phyloP scores from a whole-genome alignment of 2,888 invertebrate genomes.

The Polymixis lichenea region DNA sequence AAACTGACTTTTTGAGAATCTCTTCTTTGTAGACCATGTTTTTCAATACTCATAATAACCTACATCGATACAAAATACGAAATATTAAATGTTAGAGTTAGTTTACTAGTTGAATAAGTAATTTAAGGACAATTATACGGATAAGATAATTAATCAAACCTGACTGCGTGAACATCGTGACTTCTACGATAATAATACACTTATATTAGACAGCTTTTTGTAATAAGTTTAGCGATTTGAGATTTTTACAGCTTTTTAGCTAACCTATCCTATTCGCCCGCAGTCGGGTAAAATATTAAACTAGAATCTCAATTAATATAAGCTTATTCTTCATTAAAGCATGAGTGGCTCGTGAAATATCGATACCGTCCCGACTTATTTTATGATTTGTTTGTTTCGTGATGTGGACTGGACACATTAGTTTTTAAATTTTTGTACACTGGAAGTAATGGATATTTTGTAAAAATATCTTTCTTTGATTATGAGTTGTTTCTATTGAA shows the following conservation, averaged over 20 bases:
- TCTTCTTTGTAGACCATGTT: constrained; percentile 20
- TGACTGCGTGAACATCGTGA: constrained; percentile 17
- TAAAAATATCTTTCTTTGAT: constrained; percentile 8
- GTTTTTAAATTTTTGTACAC: constrained; percentile 19
- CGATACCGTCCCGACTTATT: constrained; percentile 56
- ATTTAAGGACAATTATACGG: constrained; percentile 19
- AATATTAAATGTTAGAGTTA: constrained; percentile 11
- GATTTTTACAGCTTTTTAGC: constrained; percentile 28
- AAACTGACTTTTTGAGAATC: constrained; percentile 16
- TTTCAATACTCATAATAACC: neutral
- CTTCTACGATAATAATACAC: neutral
- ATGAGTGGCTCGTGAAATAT: constrained; percentile 49
- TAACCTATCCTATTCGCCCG: constrained; percentile 5
- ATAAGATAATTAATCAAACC: constrained; percentile 2
- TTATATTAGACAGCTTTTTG: constrained; percentile 8
- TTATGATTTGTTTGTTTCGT: constrained; percentile 49
- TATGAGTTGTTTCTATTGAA: neutral
- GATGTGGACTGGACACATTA: constrained; percentile 15
- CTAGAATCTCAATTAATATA: constrained; percentile 26
- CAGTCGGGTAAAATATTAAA: constrained; percentile 17
- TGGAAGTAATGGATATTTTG: constrained; percentile 27
- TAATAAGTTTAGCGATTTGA: constrained; percentile 16
- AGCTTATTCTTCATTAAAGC: constrained; percentile 45
- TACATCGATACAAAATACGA: constrained; percentile 21
- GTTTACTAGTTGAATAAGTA: constrained; percentile 18